These are phyloP conservation scores for Drosophila setosimentum DNA, from an alignment of 2,888 invertebrate species.

Conservation along the genomic window DNA sequence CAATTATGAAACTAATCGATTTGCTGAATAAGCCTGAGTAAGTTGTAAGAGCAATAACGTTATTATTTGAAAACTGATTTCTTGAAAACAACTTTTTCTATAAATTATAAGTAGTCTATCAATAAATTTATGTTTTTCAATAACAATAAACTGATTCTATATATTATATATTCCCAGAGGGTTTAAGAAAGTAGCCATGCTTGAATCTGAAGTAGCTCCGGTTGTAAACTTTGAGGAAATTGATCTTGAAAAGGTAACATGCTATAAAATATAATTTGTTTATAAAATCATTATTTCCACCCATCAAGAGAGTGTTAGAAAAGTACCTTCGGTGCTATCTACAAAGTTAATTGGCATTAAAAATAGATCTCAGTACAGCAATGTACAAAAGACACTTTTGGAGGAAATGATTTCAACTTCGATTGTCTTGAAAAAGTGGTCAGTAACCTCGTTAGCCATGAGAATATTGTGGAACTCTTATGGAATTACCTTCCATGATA, in stretches of 20 bases:
- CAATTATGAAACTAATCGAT: neutral
- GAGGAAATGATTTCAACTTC: neutral
- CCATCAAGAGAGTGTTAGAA: neutral
- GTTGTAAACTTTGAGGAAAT: neutral
- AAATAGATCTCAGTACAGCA: conserved; percentile 4
- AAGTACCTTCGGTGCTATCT: neutral
- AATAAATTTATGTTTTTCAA: neutral
- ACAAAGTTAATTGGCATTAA: neutral
- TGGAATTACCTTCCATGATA: neutral
- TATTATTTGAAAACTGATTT: neutral
- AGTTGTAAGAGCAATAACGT: neutral
- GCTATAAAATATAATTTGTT: neutral
- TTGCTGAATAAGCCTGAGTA: neutral
- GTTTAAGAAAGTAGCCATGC: neutral
- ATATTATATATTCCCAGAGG: neutral
- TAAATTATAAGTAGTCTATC: neutral
- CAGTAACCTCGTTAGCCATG: neutral
- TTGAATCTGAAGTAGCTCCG: neutral
- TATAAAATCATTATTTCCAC: neutral
- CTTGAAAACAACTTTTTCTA: neutral
- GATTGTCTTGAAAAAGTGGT: neutral
- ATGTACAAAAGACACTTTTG: neutral
- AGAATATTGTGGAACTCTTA: conserved; percentile 10
- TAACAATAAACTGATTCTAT: neutral
- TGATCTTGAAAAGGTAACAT: neutral